Base-by-base conservation (phyloP, 2,113 vertebrate genomes). In the Bos javanicus region DNA sequence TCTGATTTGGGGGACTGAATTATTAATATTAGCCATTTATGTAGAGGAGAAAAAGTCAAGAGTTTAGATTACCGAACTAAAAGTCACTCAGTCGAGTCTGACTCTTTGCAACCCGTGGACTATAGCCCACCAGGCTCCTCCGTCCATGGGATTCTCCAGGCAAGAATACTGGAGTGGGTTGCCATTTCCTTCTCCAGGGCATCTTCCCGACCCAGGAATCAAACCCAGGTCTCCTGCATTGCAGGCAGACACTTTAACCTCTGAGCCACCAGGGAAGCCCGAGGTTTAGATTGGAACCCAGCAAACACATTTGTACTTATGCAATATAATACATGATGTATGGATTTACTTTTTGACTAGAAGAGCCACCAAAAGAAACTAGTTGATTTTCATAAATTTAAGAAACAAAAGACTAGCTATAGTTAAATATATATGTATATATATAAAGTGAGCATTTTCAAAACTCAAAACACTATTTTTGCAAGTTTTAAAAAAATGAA, bases 1-100 rank as follows among this genome's bases (percentile, higher is more conserved):
- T 97, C 46, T 93, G 25, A 88, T 93, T 94, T 97, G 6, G 33
- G 4, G 19, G 13, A 96, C 19, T 91, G n/a, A 64, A 89, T 95
- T 95, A 78, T 64, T 95, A 93, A 96, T 25, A 74, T 17, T 86
- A 88, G 14, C 13, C 76, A 80, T 76, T 85, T 92, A 62, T 88
- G 95, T 90, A 43, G 60, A 7, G 0, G 0, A 62, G 28, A 71
- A 92, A 83, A 92, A 5, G 33, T 90, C 7, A 83, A 83, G 60
- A 62, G 30, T 62, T 33, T 92, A 86, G 43, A 85, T 3, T 80
- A 62, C 60, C 2, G 1, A 62, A 30, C 28, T 0, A 0, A 62
- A 62, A 62, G 28, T 62, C 60, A 62, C 13, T 15, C 60, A 62
- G 13, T 62, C 1, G 6, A 15, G 60, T 15, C 60, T 62, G 60